Evolutionary conservation across 2,113 vertebrate species (phyloP).

Genomic region (Ranitomeya imitator): DNA sequence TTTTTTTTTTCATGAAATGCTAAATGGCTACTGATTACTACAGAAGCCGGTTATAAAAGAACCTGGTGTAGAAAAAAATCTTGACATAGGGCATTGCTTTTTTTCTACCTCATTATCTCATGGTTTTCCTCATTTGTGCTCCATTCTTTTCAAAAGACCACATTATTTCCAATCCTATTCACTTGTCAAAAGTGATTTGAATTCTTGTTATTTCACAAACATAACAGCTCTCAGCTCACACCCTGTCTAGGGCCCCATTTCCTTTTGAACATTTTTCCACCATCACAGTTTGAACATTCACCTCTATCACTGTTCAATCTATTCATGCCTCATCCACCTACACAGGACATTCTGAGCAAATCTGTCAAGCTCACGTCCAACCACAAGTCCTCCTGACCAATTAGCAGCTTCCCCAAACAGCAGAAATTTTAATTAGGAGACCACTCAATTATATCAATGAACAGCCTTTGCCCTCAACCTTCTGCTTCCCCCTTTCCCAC

Average conservation of each 20-base stretch:
- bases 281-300: not conserved
- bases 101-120: slow-evolving; percentile 72
- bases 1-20: not conserved
- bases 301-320: slow-evolving; percentile 42
- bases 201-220: slow-evolving; percentile 55
- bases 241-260: not conserved
- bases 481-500: slow-evolving; percentile 4
- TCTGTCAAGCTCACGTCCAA: slow-evolving; percentile 33
- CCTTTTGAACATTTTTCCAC: slow-evolving; percentile 49
- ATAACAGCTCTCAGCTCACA: slow-evolving; percentile 56
- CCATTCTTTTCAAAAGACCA: slow-evolving; percentile 64
- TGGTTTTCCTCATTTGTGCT: slow-evolving; percentile 56
- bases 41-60: slow-evolving; percentile 2
- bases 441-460: slow-evolving; percentile 69
- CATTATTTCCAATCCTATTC: slow-evolving; percentile 72
- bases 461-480: slow-evolving; percentile 62
- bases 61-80: not conserved
- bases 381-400: slow-evolving; percentile 61
- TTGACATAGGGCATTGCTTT: slow-evolving; percentile 2
- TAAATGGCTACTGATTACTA: not conserved
- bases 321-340: slow-evolving; percentile 49
- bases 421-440: slow-evolving; percentile 73
- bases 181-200: slow-evolving; percentile 73
- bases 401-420: slow-evolving; percentile 65
- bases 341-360: slow-evolving; percentile 50